Evolutionary conservation across 2,888 invertebrate genomes (phyloP).

Genomic region (Achlya flavicornis): DNA sequence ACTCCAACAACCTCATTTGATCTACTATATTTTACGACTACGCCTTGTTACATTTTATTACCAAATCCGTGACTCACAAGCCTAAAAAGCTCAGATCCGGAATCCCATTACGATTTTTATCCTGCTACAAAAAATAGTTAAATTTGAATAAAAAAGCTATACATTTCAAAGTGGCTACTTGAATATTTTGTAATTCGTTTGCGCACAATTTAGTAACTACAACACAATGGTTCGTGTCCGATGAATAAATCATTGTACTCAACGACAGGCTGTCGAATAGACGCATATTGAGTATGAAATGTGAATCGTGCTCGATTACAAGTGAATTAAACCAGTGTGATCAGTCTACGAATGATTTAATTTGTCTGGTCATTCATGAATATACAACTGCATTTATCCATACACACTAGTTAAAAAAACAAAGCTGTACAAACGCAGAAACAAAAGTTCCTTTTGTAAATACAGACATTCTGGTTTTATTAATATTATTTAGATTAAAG

Average conservation of each 20-base stretch:
- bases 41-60: not conserved
- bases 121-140: not conserved
- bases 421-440: too few species aligned
- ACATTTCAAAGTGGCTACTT: slow-evolving; percentile 5
- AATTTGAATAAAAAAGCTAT: slow-evolving; percentile 2
- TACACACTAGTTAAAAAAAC: not conserved
- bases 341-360: slow-evolving; percentile 3
- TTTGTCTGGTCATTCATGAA: not conserved
- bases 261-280: slow-evolving; percentile 51
- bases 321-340: slow-evolving; percentile 36
- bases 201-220: slow-evolving; percentile 18
- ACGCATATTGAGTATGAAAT: slow-evolving; percentile 52
- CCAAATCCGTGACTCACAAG: slow-evolving; percentile 1
- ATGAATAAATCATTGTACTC: slow-evolving; percentile 59
- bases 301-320: slow-evolving; percentile 41
- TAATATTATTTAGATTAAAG: not conserved
- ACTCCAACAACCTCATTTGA: not conserved
- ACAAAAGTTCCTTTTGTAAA: too few species aligned
- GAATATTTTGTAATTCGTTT: slow-evolving; percentile 11
- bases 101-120: slow-evolving; percentile 1
- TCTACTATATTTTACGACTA: not conserved
- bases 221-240: slow-evolving; percentile 44
- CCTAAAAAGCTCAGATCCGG: not conserved
- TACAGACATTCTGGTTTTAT: too few species aligned
- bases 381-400: not conserved